Conservation (phyloP, 2,797 vertebrate species). For the Neosilurus mollespiculum region DNA sequence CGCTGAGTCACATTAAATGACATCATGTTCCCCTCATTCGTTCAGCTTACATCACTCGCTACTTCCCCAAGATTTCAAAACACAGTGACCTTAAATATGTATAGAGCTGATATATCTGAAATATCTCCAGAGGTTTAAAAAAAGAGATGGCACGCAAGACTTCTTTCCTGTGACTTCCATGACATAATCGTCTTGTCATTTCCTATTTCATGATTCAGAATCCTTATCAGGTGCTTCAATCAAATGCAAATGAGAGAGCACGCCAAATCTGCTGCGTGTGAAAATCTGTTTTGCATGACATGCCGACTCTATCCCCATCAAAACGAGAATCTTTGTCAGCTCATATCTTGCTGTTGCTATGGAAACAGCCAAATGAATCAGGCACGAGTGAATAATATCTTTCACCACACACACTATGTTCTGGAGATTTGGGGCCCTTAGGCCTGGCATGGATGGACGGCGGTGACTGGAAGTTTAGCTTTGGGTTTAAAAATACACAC, state of each 20-base stretch:
- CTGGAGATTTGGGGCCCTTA: conserved; percentile 35
- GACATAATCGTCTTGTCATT: neutral
- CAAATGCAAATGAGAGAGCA: conserved; percentile 10
- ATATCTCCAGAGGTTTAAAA: no score
- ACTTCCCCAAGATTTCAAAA: neutral
- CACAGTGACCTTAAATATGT: neutral
- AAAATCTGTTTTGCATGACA: conserved; percentile 25
- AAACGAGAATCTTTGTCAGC: conserved; percentile 22
- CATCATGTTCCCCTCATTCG: no score
- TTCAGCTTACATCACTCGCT: neutral
- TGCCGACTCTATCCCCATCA: neutral
- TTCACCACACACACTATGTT: conserved; percentile 36
- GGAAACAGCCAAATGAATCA: conserved; percentile 41
- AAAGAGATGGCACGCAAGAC: neutral
- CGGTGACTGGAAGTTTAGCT: conserved; percentile 42
- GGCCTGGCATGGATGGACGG: conserved; percentile 7
- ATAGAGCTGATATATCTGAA: neutral
- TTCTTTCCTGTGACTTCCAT: neutral
- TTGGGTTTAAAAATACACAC: conserved; percentile 56
- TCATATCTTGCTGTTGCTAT: conserved; percentile 58
- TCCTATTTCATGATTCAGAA: neutral
- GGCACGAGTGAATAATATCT: conserved; percentile 12
- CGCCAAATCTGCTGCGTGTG: conserved; percentile 2
- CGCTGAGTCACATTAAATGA: no score
- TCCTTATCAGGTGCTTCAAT: conserved; percentile 4